Base-by-base conservation (phyloP, 2,888 invertebrate genomes). In the Zele albiditarsus region DNA sequence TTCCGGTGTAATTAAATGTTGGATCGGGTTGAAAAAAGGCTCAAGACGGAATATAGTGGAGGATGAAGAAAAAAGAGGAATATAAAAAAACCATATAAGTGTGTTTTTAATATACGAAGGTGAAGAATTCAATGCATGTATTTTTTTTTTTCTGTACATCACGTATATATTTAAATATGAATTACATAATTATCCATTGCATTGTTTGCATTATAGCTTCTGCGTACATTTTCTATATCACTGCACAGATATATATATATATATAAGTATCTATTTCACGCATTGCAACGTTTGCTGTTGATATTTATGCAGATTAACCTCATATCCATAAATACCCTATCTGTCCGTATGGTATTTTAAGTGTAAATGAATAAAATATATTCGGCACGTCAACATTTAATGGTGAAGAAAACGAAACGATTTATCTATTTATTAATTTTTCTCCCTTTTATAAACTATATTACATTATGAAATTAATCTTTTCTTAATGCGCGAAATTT, bases 171-270 rank as follows among this genome's bases (percentile, higher is more conserved):
- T 85, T 83, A 83, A 84, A 85, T 83, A 80, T 80, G 83, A 84
- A 84, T 84, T 83, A 81, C 85, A 80, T 84, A 86, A 87, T 87
- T 87, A 84, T 81, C 80, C 79, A 76, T 76, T 76, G 82, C 83
- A 85, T 85, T 84, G 87, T 86, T 84, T 84, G 80, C 80, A 80
- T 85, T 83, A 78, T 83, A 83, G 83, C 80, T 53, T 81, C 81
- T 78, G 76, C 77, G 25, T 69, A 31, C 42, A 23, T 25, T 33
- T 65, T 75, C 31, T 70, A 60, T 49, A 69, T 53, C 68, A 53
- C 65, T 67, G 57, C 70, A 46, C 71, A 70, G 69, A 33, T 78
- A 78, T 84, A 85, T 84, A 82, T 82, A 84, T 83, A 82, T 53
- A 53, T 53, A 53, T 53, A 49, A 1, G 16, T 84, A 84, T 86